These are phyloP conservation scores for Notolabrus celidotus DNA, from an alignment of 2,797 vertebrate genomes.

Conservation along the genomic window DNA sequence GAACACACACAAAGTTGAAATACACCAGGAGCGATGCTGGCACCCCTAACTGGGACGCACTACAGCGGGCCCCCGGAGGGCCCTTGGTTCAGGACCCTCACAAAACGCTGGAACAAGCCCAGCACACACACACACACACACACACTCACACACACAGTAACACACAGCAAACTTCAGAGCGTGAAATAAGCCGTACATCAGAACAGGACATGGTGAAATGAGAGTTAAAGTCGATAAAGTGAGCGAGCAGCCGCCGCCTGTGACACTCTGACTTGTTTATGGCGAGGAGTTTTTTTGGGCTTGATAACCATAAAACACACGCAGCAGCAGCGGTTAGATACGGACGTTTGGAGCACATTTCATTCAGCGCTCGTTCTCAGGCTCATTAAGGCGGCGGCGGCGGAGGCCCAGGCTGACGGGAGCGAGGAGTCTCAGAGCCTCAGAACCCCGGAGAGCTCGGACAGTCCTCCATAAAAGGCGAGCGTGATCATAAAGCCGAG, in stretches of 20 bases:
- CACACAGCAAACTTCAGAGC: slow-evolving; percentile 37
- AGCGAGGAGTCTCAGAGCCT: slow-evolving; percentile 45
- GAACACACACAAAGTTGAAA: slow-evolving; percentile 58
- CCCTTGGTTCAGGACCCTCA: slow-evolving; percentile 72
- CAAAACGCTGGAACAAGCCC: slow-evolving; percentile 64
- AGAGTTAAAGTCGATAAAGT: slow-evolving; percentile 38
- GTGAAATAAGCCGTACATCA: slow-evolving; percentile 46
- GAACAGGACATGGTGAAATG: slow-evolving; percentile 44
- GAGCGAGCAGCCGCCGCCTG: slow-evolving; percentile 6
- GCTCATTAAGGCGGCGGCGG: slow-evolving; percentile 47
- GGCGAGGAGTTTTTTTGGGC: slow-evolving; percentile 33
- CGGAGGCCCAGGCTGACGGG: slow-evolving; percentile 28
- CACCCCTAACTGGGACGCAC: slow-evolving; percentile 82
- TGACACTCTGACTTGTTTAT: slow-evolving; percentile 53
- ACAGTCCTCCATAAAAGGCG: slow-evolving; percentile 48
- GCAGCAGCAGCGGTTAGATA: background rate
- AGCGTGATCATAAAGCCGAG: slow-evolving; percentile 49
- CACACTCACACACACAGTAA: slow-evolving; percentile 36
- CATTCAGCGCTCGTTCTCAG: slow-evolving; percentile 24
- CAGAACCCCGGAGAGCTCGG: slow-evolving; percentile 49
- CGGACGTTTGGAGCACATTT: slow-evolving; percentile 41
- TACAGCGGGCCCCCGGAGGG: slow-evolving; percentile 72
- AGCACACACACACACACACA: slow-evolving; percentile 44
- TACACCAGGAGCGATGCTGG: slow-evolving; percentile 77
- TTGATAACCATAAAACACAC: slow-evolving; percentile 36